Base-by-base conservation (phyloP, 2,888 invertebrate species). In the Scelioninae gen. 2 region DNA sequence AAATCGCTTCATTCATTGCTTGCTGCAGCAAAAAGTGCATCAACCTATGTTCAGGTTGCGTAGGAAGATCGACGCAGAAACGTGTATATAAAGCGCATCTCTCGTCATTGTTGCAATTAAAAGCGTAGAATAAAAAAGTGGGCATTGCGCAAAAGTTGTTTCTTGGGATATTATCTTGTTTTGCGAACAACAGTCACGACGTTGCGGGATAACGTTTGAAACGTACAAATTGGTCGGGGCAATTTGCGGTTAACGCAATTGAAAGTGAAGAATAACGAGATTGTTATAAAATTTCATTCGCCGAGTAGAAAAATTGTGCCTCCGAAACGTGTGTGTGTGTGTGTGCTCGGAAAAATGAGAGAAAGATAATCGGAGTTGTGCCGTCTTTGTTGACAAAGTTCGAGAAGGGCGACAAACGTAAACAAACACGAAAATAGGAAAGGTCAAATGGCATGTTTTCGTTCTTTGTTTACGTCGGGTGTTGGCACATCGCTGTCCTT, bases 1-100 rank as follows among this genome's bases (percentile, higher is more conserved):
- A 67, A 67, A 57, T 48, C 48, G 45, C 33, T 67, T 48, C 48
- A 57, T 57, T 67, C 65, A 67, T 39, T 57, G 57, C 57, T 3
- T 18, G 28, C 28, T 45, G 55, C 31, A 65, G 39, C 55, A 31
- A 48, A 55, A 64, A 64, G 53, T 64, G 35, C 53, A 64, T 45
- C 53, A 64, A 64, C 64, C 61, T 31, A 41, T 61, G 60, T 13
- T 46, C 46, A 25, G 3, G 11, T 22, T 60, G 39, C 61, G 61
- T 61, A 50, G 50, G 50, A 58, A 65, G 50, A 48, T n/a, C 39
- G 35, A 7, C 33, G 55, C 37, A 55, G 39, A 57, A 64, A 35
- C 33, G 22, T 3, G 31, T 50, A 33, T 35, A 48, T 50, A 9
- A 33, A 33, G 35, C 33, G 11, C 33, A 50, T 50, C 33, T 33